Evolutionary conservation across 1,140 invertebrate species (phyloP).

Genomic region (Stenopsyche tienmushanensis): DNA sequence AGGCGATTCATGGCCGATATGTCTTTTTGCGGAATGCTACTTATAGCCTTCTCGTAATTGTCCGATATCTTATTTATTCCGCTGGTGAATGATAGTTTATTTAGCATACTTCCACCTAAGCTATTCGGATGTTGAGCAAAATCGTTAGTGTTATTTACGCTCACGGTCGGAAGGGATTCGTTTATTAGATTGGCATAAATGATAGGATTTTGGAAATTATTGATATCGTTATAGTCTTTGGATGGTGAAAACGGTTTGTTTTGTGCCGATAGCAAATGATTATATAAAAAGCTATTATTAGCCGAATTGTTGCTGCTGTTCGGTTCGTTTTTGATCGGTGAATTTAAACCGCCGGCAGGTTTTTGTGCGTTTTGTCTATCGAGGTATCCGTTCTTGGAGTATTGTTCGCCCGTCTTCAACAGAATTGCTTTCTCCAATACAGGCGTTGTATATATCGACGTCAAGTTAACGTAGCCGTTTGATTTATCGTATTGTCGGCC

Average conservation of each 20-base stretch:
- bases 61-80: conserved; percentile 55
- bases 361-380: conserved; percentile 49
- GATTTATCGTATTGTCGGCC: conserved; percentile 23
- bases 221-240: background rate
- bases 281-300: conserved; percentile 55
- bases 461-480: conserved; percentile 51
- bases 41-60: conserved; percentile 52
- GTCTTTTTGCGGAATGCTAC: conserved; percentile 51
- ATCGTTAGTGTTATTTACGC: conserved; percentile 40
- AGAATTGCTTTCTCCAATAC: conserved; percentile 43
- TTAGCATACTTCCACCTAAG: conserved; percentile 19
- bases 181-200: conserved; percentile 43
- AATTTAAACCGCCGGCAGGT: conserved; percentile 43
- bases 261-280: conserved; percentile 49
- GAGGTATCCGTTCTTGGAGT: conserved; percentile 45
- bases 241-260: conserved; percentile 5
- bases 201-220: conserved; percentile 14
- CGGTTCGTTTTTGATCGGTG: conserved; percentile 42
- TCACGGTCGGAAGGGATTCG: conserved; percentile 31
- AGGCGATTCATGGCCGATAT: conserved; percentile 47
- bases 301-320: conserved; percentile 50
- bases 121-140: conserved; percentile 47
- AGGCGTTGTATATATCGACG: conserved; percentile 49
- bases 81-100: conserved; percentile 45
- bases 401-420: conserved; percentile 43